These are phyloP conservation scores for Falco concolor DNA, from an alignment of 2,797 vertebrate genomes.

Conservation along the genomic window DNA sequence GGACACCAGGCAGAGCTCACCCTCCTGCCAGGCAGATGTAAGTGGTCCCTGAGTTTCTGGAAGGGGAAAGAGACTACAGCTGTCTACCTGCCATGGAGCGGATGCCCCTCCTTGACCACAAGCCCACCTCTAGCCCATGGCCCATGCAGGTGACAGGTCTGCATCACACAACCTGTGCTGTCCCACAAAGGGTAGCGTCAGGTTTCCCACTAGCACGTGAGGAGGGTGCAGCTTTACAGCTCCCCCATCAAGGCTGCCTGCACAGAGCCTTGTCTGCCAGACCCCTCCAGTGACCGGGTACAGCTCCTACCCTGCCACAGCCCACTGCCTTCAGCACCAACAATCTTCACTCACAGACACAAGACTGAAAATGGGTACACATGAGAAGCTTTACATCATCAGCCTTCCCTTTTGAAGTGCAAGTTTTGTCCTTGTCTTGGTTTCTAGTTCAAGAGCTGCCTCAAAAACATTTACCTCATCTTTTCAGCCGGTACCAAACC, in stretches of 20 bases:
- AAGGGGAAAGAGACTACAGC: background rate
- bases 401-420: background rate
- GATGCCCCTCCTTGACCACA: background rate
- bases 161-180: background rate
- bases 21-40: background rate
- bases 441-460: background rate
- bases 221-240: background rate
- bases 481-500: background rate
- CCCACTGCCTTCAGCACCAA: background rate
- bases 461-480: background rate
- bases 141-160: background rate
- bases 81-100: background rate
- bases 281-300: background rate
- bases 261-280: background rate
- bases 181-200: background rate
- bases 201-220: rapidly evolving
- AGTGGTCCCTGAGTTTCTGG: background rate
- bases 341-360: background rate
- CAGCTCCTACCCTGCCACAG: background rate
- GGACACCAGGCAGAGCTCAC: background rate
- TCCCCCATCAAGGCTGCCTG: background rate
- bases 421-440: background rate
- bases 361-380: background rate
- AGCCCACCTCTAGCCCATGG: background rate
- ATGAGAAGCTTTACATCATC: background rate